These are phyloP conservation scores for Stenodera caucasica DNA, from an alignment of 2,888 invertebrate species.

Conservation along the genomic window DNA sequence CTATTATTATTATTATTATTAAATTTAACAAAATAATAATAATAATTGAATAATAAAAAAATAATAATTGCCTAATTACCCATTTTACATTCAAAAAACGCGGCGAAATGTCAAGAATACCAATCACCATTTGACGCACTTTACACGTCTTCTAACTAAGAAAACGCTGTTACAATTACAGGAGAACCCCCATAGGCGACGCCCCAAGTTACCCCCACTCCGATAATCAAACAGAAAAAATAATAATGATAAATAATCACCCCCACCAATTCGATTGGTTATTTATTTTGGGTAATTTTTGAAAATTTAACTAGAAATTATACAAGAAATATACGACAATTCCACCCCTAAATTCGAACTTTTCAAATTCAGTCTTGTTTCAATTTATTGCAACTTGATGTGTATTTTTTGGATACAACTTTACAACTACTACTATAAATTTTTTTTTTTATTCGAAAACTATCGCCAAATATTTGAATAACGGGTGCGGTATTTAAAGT, in stretches of 20 bases:
- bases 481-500: not conserved
- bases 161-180: conserved; percentile 11
- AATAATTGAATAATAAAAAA: not conserved
- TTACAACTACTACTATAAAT: no score
- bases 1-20: no score
- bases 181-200: conserved; percentile 6
- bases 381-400: no score
- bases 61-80: not conserved
- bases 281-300: not conserved
- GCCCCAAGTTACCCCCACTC: conserved; percentile 8
- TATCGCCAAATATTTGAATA: not conserved
- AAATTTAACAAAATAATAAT: not conserved
- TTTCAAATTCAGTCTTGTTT: no score
- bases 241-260: conserved; percentile 1
- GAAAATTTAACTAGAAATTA: no score
- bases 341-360: no score
- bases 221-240: not conserved
- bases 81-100: conserved; percentile 11
- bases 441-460: no score
- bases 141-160: conserved; percentile 10
- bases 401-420: no score
- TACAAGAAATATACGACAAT: no score
- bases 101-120: conserved; percentile 6
- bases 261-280: not conserved
- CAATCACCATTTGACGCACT: conserved; percentile 13